These are phyloP conservation scores for Stigmatopora argus DNA, from an alignment of 2,113 vertebrate genomes.

Conservation along the genomic window DNA sequence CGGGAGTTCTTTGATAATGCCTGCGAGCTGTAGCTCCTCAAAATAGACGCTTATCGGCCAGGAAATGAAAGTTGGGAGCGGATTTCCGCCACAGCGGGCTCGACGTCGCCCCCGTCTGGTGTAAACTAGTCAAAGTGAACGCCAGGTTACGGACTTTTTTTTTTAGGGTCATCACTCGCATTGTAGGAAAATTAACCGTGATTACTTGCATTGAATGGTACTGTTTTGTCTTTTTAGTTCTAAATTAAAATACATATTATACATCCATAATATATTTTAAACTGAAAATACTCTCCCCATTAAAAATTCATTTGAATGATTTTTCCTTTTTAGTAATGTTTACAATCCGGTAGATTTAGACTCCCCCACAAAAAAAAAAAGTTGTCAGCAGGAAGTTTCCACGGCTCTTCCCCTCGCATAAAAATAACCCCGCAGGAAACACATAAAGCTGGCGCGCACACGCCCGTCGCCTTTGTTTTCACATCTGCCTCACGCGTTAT, in stretches of 20 bases:
- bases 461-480: not conserved
- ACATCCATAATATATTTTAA: too few relatives aligned
- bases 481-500: not conserved
- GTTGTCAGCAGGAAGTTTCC: not conserved
- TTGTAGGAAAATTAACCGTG: too few relatives aligned
- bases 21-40: conserved; percentile 62
- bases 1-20: conserved; percentile 58
- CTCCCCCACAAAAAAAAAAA: not conserved
- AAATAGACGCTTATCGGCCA: conserved; percentile 55
- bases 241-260: too few relatives aligned
- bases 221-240: too few relatives aligned
- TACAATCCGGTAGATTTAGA: not conserved
- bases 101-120: conserved; percentile 47
- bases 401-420: not conserved
- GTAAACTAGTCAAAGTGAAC: not conserved
- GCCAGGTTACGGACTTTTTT: not conserved
- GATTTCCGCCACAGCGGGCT: conserved; percentile 19
- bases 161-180: too few relatives aligned
- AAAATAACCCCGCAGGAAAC: not conserved
- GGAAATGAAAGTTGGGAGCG: conserved; percentile 49
- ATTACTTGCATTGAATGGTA: too few relatives aligned
- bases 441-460: not conserved
- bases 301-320: not conserved
- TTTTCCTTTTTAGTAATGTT: not conserved
- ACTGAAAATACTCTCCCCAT: too few relatives aligned